These are phyloP conservation scores for Pollachius pollachius DNA, from an alignment of 2,113 vertebrate species.

Conservation along the genomic window DNA sequence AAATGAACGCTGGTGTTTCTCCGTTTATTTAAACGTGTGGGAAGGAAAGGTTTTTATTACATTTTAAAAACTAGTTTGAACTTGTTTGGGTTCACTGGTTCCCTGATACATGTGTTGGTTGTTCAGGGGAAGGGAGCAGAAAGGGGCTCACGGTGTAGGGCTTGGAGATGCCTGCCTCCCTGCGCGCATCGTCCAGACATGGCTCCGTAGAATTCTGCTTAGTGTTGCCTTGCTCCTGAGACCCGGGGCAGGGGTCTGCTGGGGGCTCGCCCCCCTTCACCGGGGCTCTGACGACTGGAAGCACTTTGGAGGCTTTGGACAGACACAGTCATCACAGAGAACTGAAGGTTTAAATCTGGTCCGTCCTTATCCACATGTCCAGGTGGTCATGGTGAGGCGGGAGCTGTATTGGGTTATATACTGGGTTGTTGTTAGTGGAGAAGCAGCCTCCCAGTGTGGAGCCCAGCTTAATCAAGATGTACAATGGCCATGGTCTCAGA, in stretches of 20 bases:
- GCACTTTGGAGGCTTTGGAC: slow-evolving; percentile 44
- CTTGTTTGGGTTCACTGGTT: too few species aligned
- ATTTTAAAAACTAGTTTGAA: neutral
- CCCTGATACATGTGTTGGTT: neutral
- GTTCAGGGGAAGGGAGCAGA: neutral
- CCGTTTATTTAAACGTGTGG: neutral
- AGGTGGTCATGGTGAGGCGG: too few species aligned
- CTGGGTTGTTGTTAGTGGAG: too few species aligned
- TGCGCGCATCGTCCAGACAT: slow-evolving; percentile 72
- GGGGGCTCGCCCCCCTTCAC: slow-evolving; percentile 55
- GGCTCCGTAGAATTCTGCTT: slow-evolving; percentile 67
- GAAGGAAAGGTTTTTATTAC: neutral
- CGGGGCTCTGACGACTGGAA: slow-evolving; percentile 60
- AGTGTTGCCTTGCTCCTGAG: slow-evolving; percentile 46
- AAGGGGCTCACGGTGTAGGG: slow-evolving; percentile 66
- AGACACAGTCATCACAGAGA: slow-evolving; percentile 22
- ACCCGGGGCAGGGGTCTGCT: slow-evolving; percentile 27
- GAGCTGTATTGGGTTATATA: too few species aligned
- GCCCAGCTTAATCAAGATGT: too few species aligned
- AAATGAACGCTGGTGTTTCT: neutral
- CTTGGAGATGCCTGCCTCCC: slow-evolving; percentile 75
- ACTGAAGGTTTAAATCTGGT: too few species aligned
- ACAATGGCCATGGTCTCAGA: too few species aligned
- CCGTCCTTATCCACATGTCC: too few species aligned
- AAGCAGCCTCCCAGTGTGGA: too few species aligned